Evolutionary conservation across 2,888 invertebrate genomes (phyloP).

Genomic region (Phalera bucephala): DNA sequence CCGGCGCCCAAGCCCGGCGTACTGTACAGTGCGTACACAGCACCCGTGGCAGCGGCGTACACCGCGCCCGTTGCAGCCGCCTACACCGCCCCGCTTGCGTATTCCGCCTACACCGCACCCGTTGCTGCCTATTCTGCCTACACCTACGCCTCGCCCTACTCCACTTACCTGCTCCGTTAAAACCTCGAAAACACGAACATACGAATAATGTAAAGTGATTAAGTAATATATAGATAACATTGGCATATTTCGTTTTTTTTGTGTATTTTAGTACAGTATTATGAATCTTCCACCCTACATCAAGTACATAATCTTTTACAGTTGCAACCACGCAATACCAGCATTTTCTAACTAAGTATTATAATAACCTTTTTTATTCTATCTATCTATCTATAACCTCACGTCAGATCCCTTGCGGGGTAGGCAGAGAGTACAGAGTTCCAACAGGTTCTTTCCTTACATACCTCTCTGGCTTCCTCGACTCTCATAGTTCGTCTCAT

Average conservation of each 20-base stretch:
- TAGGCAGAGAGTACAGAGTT: no score
- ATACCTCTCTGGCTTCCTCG: no score
- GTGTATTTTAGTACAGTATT: no score
- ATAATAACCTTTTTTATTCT: no score
- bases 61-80: conserved; percentile 62
- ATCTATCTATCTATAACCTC: no score
- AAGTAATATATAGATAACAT: neutral
- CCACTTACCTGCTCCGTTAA: conserved; percentile 44
- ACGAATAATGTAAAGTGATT: neutral
- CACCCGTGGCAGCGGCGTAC: conserved; percentile 48
- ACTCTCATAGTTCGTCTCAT: no score
- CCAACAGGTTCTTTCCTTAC: no score
- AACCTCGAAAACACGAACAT: conserved; percentile 4
- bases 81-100: conserved; percentile 61
- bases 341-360: no score
- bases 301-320: no score
- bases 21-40: conserved; percentile 40
- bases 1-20: conserved; percentile 41
- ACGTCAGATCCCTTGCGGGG: no score
- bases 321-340: no score
- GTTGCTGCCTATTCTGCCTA: conserved; percentile 52
- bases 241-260: neutral
- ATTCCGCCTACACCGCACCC: conserved; percentile 54
- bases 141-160: conserved; percentile 52
- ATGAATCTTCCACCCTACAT: no score